Base-by-base conservation (phyloP, 2,113 vertebrate species). In the Pygoscelis adeliae region DNA sequence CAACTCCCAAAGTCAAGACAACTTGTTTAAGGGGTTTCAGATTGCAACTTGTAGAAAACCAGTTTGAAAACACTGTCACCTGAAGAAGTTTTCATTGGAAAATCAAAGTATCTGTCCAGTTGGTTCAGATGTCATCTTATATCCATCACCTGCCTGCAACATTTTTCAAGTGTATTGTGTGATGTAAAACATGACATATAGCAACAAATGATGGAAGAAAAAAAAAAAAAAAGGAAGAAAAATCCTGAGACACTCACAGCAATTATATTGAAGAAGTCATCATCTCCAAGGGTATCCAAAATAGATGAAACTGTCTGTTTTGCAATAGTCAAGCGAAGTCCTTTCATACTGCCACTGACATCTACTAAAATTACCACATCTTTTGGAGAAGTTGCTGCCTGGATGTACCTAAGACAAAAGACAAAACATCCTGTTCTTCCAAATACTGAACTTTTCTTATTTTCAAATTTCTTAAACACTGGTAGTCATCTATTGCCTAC, bases 251-350 rank as follows among this genome's bases (percentile, higher is more conserved):
- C 34, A 99, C 99, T 99, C 97, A 99, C 99, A 72, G 99, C 99
- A 71, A 99, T 99, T 86, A 99, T 99, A 97, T 99, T 99, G 98
- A 99, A 99, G 98, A 99, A 99, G 98, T 99, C 99, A 53, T 99
- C 99, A 26, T 99, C 99, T 92, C 99, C 99, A 55, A 99, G 99
- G 9, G 99, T 99, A 94, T 99, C 99, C 98, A 99, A 98, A 96
- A 99, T 99, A 40, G 99, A 99, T 23, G 99, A 99, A 46, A 99
- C 99, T 0, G 99, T 99, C 96, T 99, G 99, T 85, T 99, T 99
- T 10, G 99, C 99, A 8, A 99, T 99, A 53, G 99, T 99, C 96
- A 99, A 90, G 65, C 99, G 99, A 49, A 99, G 99, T 15, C 99
- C 99, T 97, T 99, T 99, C 99, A 99, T 99, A 85, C 99, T 99